phyloP scores from a whole-genome alignment of 2,113 vertebrate genomes.

The Tautogolabrus adspersus region DNA sequence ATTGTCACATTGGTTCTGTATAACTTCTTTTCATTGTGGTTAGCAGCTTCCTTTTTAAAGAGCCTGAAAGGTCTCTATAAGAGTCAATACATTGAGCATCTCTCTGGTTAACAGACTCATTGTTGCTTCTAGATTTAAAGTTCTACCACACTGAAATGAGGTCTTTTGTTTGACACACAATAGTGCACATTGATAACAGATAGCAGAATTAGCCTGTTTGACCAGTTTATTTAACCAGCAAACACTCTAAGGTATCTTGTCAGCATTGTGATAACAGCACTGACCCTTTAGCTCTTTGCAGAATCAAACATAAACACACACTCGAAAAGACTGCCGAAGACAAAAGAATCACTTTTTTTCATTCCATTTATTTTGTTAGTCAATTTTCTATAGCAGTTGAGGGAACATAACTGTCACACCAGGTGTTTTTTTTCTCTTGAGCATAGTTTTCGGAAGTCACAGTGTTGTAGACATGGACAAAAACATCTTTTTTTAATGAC shows the following conservation, averaged over 20 bases:
- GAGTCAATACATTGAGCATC: too few species aligned
- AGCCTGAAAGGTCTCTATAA: too few species aligned
- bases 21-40: too few species aligned
- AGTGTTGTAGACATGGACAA: constrained; percentile 85
- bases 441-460: constrained; percentile 87
- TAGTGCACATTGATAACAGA: constrained; percentile 32
- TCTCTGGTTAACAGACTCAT: too few species aligned
- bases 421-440: constrained; percentile 77
- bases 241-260: constrained; percentile 2
- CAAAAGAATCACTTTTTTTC: constrained; percentile 56
- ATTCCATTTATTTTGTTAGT: constrained; percentile 89
- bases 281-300: neutral
- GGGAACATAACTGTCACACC: constrained; percentile 84
- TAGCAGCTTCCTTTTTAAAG: too few species aligned
- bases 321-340: constrained; percentile 30
- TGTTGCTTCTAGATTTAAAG: neutral
- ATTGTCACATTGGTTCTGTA: too few species aligned
- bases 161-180: constrained; percentile 21
- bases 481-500: constrained; percentile 68
- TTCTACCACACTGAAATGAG: neutral
- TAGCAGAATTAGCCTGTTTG: neutral
- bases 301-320: constrained; percentile 7
- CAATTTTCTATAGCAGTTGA: constrained; percentile 87
- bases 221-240: constrained; percentile 26
- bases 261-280: constrained; percentile 20